These are phyloP conservation scores for Molothrus aeneus DNA, from an alignment of 2,797 vertebrate species.

Conservation along the genomic window DNA sequence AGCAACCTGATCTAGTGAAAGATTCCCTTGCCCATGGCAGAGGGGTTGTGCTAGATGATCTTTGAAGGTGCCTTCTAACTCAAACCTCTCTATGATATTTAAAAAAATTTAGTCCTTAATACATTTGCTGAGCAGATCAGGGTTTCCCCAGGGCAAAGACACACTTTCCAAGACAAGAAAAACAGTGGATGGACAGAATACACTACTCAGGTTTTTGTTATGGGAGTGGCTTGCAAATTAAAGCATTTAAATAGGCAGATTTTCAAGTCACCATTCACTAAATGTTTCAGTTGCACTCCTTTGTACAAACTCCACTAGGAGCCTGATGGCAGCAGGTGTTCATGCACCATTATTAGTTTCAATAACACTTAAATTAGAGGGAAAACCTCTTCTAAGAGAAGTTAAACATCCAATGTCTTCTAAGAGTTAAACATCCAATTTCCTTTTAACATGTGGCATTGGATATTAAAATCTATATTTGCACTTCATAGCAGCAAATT, in stretches of 20 bases:
- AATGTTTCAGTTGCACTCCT: background rate
- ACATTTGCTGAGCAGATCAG: background rate
- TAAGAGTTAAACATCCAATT: background rate
- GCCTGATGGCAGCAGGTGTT: background rate
- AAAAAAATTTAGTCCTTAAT: background rate
- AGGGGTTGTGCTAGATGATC: background rate
- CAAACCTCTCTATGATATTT: background rate
- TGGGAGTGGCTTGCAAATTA: background rate
- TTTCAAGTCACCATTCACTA: background rate
- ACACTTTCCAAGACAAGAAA: background rate
- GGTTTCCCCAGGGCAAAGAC: background rate
- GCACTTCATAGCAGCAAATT: background rate
- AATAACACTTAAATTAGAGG: background rate
- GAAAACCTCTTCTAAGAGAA: background rate
- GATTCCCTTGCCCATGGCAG: background rate
- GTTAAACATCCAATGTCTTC: background rate
- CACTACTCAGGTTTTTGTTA: background rate
- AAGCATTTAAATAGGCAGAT: background rate
- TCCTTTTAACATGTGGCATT: background rate
- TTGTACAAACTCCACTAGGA: background rate
- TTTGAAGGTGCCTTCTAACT: background rate
- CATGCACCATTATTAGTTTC: background rate
- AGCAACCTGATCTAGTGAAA: background rate
- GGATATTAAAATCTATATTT: background rate
- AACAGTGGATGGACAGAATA: background rate